A percentile compares a stretch with the other conserved stretches of the same genome.
These are phyloP conservation scores for Anoplolepis gracilipes DNA, from an alignment of 1,140 invertebrate genomes.

Conservation along the genomic window DNA sequence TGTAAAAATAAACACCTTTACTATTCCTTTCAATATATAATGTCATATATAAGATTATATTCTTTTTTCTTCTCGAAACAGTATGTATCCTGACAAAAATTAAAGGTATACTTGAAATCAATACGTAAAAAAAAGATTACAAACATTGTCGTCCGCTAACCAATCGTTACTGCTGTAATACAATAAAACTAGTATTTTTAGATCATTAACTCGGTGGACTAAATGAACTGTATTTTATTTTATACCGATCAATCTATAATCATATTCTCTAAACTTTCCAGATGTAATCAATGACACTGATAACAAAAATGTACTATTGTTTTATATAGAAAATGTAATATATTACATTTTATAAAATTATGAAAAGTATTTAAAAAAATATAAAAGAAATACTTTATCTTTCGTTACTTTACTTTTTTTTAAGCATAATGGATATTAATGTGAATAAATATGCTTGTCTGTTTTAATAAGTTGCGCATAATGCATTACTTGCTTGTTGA, in stretches of 20 bases:
- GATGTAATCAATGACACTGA: constrained; percentile 17
- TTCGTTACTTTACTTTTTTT: background rate
- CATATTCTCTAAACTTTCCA: constrained; percentile 88
- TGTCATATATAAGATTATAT: background rate
- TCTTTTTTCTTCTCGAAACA: background rate
- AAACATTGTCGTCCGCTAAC: constrained; percentile 81
- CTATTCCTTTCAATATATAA: background rate
- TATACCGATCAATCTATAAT: constrained; percentile 87
- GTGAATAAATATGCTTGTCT: constrained; percentile 73
- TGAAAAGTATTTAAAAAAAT: background rate
- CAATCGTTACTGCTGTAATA: constrained; percentile 90
- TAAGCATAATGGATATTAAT: background rate
- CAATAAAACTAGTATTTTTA: constrained; percentile 88
- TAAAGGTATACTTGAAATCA: background rate
- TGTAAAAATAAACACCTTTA: no score
- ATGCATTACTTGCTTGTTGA: constrained; percentile 92
- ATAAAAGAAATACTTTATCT: background rate
- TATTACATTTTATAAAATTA: constrained; percentile 3
- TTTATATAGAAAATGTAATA: no score
- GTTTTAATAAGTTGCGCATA: constrained; percentile 89
- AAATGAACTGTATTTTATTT: constrained; percentile 81
- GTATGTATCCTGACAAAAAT: background rate
- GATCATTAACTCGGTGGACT: constrained; percentile 87
- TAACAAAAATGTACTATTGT: constrained; percentile 4
- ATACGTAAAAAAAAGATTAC: constrained; percentile 15